Base-by-base conservation (phyloP, 2,797 vertebrate genomes). In the Pipistrellus pipistrellus region DNA sequence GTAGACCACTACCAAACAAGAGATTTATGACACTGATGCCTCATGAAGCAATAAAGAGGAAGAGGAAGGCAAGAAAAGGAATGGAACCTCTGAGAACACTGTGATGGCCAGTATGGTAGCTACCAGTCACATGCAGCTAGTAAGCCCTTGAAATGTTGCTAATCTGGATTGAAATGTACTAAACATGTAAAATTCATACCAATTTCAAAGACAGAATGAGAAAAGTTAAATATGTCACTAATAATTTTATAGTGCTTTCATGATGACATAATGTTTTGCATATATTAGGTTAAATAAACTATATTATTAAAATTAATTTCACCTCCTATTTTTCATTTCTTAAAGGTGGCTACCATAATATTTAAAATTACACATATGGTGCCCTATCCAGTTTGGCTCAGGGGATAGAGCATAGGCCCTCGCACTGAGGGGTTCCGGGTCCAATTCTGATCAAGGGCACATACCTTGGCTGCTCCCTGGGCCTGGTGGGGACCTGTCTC, bases 161-260 rank as follows among this genome's bases (percentile, higher is more conserved):
- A 41, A 4, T 44, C 21, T 82, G 38, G 72, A 73, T 0, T 44
- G 57, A 82, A 89, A 62, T 73, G 11, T n/a, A 13, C 21, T 72
- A 0, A 41, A 46, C 71, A 38, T 82, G 1, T 51, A 76, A 82
- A 91, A 83, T 2, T 1, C 32, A 41, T 27, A 69, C 12, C 8
- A 9, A 72, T 59, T 90, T 68, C 75, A 88, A 92, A 90, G 38
- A 35, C 6, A 23, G 12, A 18, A 21, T 46, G 35, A 64, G 30
- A 76, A 93, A 88, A 89, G 12, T 53, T 51, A 81, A 72, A 53
- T 44, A 57, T 46, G 7, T 59, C 46, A 85, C 27, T 53, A 53
- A 80, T 69, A 38, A 38, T 71, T 71, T 92, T 64, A 78, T n/a
- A 41, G 41, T 76, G 41, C 85, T 71, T 83, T 76, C 57, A 46